Evolutionary conservation across 2,113 vertebrate species (phyloP).

Genomic region (Phaethornis superciliosus): DNA sequence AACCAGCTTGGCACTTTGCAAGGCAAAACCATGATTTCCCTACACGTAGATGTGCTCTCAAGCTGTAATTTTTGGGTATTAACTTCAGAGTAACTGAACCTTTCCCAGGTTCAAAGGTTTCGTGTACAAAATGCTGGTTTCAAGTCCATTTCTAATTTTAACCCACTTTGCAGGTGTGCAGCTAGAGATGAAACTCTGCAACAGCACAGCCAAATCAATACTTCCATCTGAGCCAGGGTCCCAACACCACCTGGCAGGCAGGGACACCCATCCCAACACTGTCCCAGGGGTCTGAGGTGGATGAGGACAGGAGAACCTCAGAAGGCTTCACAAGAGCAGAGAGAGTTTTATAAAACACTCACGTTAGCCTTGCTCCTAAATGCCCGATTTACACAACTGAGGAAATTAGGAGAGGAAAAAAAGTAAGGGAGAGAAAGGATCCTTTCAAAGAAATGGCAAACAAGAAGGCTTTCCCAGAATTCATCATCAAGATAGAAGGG

Average conservation of each 20-base stretch:
- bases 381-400: not conserved
- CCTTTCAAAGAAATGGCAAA: not conserved
- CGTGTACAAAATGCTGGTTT: constrained; percentile 9
- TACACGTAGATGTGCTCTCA: not conserved
- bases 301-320: not conserved
- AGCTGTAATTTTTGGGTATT: not conserved
- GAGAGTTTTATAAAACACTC: not conserved
- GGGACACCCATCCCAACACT: not conserved
- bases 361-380: not conserved
- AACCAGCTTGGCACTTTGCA: not conserved
- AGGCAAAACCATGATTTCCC: not conserved
- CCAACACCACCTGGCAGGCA: not conserved
- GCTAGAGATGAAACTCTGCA: not conserved
- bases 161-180: not conserved
- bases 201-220: not conserved
- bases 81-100: not conserved
- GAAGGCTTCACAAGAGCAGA: not conserved
- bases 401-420: not conserved
- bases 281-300: accelerated
- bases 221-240: not conserved
- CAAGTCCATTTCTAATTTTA: constrained; percentile 28
- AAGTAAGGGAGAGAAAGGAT: not conserved
- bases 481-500: not conserved
- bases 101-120: constrained; percentile 10
- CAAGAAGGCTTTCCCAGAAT: not conserved